phyloP scores from a whole-genome alignment of 2,888 invertebrate species.

The Malachius bipustulatus region DNA sequence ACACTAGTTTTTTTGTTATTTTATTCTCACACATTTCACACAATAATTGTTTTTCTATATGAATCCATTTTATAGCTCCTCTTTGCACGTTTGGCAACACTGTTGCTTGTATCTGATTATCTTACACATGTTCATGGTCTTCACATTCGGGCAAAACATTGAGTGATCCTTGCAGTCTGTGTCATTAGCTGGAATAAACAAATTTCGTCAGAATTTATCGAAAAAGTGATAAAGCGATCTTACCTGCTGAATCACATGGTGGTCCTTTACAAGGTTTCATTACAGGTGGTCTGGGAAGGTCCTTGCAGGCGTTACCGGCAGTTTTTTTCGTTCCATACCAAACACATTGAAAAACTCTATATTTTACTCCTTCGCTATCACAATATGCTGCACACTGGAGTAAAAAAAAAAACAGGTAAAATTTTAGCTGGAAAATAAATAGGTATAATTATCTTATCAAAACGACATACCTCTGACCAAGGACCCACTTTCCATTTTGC shows the following conservation, averaged over 20 bases:
- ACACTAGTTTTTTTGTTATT: too few species aligned
- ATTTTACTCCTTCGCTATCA: conserved; percentile 71
- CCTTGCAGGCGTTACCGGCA: conserved; percentile 77
- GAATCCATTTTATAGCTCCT: too few species aligned
- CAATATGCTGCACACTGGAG: conserved; percentile 76
- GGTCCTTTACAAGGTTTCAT: conserved; percentile 64
- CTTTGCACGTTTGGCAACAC: conserved; percentile 73
- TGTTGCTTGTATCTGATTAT: conserved; percentile 71
- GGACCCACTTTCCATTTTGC: conserved; percentile 84
- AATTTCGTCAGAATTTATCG: background rate
- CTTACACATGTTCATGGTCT: conserved; percentile 78
- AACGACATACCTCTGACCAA: conserved; percentile 73
- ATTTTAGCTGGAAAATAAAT: too few species aligned
- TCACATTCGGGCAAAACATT: conserved; percentile 76
- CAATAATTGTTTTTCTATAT: too few species aligned
- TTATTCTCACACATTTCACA: too few species aligned
- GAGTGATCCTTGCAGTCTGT: conserved; percentile 69
- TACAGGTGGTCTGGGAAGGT: conserved; percentile 62
- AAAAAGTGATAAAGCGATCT: conserved; percentile 1
- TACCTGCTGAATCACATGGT: conserved; percentile 42
- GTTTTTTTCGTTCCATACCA: conserved; percentile 78
- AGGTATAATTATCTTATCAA: conserved; percentile 2
- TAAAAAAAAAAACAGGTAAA: conserved; percentile 13
- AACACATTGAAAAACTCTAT: conserved; percentile 81
- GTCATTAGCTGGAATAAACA: too few species aligned